Conservation (phyloP, 2,888 invertebrate species). For the Drosophila picticornis region DNA sequence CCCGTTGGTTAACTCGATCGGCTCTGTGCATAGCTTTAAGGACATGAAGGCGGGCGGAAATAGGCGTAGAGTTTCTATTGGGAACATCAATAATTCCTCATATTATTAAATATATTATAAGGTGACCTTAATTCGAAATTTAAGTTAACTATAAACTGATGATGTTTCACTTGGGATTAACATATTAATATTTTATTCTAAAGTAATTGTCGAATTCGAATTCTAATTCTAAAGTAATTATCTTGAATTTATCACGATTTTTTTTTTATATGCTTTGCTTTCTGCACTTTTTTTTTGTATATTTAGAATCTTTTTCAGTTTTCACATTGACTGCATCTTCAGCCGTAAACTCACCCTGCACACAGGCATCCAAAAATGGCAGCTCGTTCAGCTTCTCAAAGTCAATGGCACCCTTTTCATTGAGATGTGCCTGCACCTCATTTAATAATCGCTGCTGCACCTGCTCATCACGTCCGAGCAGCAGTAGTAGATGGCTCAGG, state of each 20-base stretch:
- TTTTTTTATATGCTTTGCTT: too few species aligned
- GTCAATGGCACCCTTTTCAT: conserved; percentile 55
- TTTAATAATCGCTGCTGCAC: conserved; percentile 73
- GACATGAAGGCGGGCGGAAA: conserved; percentile 71
- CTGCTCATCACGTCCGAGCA: conserved; percentile 71
- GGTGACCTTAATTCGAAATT: too few species aligned
- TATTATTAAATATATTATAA: not conserved
- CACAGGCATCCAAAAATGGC: conserved; percentile 82
- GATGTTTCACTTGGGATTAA: too few species aligned
- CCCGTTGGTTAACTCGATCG: conserved; percentile 65
- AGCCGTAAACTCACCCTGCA: conserved; percentile 72
- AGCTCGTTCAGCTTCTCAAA: conserved; percentile 80
- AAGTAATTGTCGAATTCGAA: too few species aligned
- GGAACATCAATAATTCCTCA: not conserved
- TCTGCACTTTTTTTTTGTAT: not conserved
- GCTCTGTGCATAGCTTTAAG: conserved; percentile 78
- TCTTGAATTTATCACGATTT: too few species aligned
- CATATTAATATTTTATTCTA: too few species aligned
- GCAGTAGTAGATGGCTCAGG: conserved; percentile 72
- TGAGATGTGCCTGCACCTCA: conserved; percentile 67
- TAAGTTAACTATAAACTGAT: too few species aligned
- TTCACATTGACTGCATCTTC: not conserved
- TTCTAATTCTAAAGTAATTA: too few species aligned
- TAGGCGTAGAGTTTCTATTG: conserved; percentile 75
- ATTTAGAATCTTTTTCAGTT: not conserved